Evolutionary conservation across 2,888 invertebrate species (phyloP).

Genomic region (Pheosia tremula): DNA sequence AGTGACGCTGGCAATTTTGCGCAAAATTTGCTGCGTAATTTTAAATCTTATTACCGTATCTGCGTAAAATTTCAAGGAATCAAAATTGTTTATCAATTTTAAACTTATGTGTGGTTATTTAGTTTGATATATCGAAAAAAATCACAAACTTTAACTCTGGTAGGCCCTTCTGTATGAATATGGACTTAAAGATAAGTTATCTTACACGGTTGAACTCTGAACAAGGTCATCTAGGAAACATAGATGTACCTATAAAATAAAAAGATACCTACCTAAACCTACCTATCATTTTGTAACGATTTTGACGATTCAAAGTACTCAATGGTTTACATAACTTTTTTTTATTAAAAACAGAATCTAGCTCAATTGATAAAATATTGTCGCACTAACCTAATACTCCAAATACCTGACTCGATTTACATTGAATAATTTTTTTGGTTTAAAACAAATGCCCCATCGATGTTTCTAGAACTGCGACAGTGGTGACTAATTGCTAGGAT

Average conservation of each 20-base stretch:
- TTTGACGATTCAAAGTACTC: too few relatives aligned
- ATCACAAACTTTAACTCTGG: not conserved
- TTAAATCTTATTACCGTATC: not conserved
- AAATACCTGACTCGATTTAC: slow-evolving; percentile 32
- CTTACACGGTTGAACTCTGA: not conserved
- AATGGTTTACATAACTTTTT: too few relatives aligned
- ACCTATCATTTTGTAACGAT: too few relatives aligned
- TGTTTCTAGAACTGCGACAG: slow-evolving; percentile 29
- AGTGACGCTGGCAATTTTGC: not conserved
- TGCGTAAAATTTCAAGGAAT: too few relatives aligned
- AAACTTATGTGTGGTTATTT: too few relatives aligned
- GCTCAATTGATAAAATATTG: slow-evolving; percentile 13
- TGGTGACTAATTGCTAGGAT: slow-evolving; percentile 25
- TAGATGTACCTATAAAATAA: not conserved
- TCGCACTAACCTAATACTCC: slow-evolving; percentile 29
- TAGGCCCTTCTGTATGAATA: not conserved
- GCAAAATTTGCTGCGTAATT: not conserved
- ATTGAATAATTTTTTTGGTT: slow-evolving; percentile 29
- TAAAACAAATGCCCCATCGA: slow-evolving; percentile 18
- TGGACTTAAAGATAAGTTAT: not conserved
- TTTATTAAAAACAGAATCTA: not conserved
- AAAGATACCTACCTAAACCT: too few relatives aligned
- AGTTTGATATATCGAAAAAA: not conserved
- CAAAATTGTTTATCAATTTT: too few relatives aligned
- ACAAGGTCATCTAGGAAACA: not conserved